phyloP scores from a whole-genome alignment of 2,888 invertebrate species.

The Agonopterix subpropinquella region DNA sequence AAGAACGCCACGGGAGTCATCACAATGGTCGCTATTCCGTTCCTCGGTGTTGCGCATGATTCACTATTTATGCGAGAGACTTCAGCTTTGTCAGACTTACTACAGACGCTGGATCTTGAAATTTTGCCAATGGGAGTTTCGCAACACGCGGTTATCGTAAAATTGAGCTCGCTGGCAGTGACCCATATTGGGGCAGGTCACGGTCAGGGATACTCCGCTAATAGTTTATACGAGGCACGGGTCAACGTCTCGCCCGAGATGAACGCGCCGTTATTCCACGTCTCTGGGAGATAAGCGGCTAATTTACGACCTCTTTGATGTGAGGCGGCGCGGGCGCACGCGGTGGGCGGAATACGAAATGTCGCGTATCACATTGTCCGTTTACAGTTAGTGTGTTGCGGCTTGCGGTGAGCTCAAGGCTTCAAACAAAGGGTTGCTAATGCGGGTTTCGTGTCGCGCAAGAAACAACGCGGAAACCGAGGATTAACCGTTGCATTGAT shows the following conservation, averaged over 20 bases:
- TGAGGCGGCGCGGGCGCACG: slow-evolving; percentile 19
- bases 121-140: slow-evolving; percentile 70
- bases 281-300: slow-evolving; percentile 30
- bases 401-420: slow-evolving; percentile 5
- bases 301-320: slow-evolving; percentile 40
- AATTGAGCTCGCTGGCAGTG: slow-evolving; percentile 59
- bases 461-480: slow-evolving; percentile 32
- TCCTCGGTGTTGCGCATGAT: slow-evolving; percentile 28
- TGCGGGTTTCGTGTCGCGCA: slow-evolving; percentile 33
- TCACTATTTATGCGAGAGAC: slow-evolving; percentile 41
- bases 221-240: slow-evolving; percentile 24
- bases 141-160: slow-evolving; percentile 65
- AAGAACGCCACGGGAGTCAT: slow-evolving; percentile 40
- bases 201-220: slow-evolving; percentile 43
- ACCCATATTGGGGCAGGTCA: slow-evolving; percentile 65
- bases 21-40: slow-evolving; percentile 31
- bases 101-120: slow-evolving; percentile 70
- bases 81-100: slow-evolving; percentile 41
- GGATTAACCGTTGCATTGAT: slow-evolving; percentile 26
- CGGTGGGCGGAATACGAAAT: slow-evolving; percentile 37
- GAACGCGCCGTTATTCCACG: slow-evolving; percentile 21
- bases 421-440: slow-evolving; percentile 34
- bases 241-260: slow-evolving; percentile 19
- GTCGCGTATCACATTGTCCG: slow-evolving; percentile 18
- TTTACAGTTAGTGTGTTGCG: slow-evolving; percentile 25